Conservation (phyloP, 1,140 invertebrate genomes). For the Pectinophora gossypiella region DNA sequence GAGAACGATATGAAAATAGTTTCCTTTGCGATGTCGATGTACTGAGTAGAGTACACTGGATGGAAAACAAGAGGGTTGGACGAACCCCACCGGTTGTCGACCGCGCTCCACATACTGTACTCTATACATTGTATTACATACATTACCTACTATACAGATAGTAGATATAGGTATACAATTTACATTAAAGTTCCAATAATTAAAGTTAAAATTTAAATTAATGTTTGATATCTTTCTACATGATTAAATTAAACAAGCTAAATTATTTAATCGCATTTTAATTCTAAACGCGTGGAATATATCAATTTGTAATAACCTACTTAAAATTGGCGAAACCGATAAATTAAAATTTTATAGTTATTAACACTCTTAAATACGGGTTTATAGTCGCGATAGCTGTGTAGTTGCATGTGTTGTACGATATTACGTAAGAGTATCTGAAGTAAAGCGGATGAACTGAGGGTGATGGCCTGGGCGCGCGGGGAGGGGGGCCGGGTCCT, state of each 20-base stretch:
- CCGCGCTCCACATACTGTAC: too few relatives aligned
- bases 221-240: too few relatives aligned
- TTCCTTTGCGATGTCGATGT: slow-evolving; percentile 21
- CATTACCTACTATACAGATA: too few relatives aligned
- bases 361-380: slow-evolving; percentile 1
- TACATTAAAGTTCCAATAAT: too few relatives aligned
- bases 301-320: too few relatives aligned
- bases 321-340: too few relatives aligned
- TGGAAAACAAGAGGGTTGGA: not conserved
- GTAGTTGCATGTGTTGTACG: slow-evolving; percentile 11
- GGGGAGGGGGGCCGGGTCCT: slow-evolving; percentile 21
- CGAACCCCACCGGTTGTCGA: not conserved
- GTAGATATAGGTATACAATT: too few relatives aligned
- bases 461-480: slow-evolving; percentile 40
- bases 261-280: too few relatives aligned
- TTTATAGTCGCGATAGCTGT: not conserved
- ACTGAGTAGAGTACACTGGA: not conserved
- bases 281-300: too few relatives aligned
- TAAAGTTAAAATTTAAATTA: too few relatives aligned
- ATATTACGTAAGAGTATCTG: slow-evolving; percentile 55
- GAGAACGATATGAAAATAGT: slow-evolving; percentile 34
- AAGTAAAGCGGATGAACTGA: slow-evolving; percentile 35
- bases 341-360: slow-evolving; percentile 12
- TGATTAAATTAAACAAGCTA: too few relatives aligned
- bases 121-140: too few relatives aligned